Evolutionary conservation across 2,113 vertebrate species (phyloP), one percentile per base, ranked within the genome.

Genomic region (Toxostoma redivivum): DNA sequence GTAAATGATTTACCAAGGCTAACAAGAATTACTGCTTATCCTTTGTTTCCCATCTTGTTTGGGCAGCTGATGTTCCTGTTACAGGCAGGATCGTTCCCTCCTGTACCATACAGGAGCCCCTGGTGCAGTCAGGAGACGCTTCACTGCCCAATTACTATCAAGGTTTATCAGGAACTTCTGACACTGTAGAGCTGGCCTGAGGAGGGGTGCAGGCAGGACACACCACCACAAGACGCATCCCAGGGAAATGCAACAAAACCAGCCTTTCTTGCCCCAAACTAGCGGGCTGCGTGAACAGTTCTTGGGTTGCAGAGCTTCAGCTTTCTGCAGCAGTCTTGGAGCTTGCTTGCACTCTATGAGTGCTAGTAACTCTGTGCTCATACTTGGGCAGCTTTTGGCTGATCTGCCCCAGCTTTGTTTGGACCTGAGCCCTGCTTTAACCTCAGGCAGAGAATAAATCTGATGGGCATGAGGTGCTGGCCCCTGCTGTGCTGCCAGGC

Each of bases 391-490:
- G 67, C 37, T 71, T 81, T 84, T 2, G 10, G 56, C 71, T 88
- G 33, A 65, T 62, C 47, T 93, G 47, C 17, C 65, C 47, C 54
- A 90, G 25, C 66, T 87, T 57, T 1, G 0, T 57, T 86, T 82
- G 89, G 61, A 77, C 16, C 58, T 27, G 35, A 91, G 78, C 71
- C 74, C 58, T 62, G 64, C 70, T 90, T 77, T 80, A 76, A 92
- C 71, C 67, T 72, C 58, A 54, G 51, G 54, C 84, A 66, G 71
- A 77, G 74, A 86, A 33, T 73, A 88, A 88, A 93, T 93, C 92
- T 94, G 92, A 94, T 90, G 87, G 95, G 90, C 90, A 87, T 4
- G 67, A 94, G 66, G 54, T 73, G 62, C 81, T 66, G 69, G 88
- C 44, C 48, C 27, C 58, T 22, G 77, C 74, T n/a, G 15, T 15